phyloP scores from a whole-genome alignment of 2,888 invertebrate genomes.

The Chironomus tentans region DNA sequence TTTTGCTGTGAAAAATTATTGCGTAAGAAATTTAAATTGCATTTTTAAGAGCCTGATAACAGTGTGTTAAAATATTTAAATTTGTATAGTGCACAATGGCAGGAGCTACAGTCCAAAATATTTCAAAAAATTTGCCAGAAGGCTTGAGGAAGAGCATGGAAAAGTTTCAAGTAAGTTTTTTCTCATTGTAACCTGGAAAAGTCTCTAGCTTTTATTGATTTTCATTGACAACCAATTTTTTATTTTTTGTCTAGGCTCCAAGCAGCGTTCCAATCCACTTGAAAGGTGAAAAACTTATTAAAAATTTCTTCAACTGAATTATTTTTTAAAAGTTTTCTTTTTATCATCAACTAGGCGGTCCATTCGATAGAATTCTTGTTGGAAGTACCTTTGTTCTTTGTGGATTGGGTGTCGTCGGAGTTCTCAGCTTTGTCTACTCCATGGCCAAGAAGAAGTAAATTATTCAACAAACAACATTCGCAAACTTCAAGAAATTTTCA shows the following conservation, averaged over 20 bases:
- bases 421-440: constrained; percentile 36
- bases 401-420: constrained; percentile 37
- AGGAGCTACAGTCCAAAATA: background rate
- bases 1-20: constrained; percentile 18
- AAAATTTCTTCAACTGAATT: background rate
- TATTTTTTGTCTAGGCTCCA: constrained; percentile 34
- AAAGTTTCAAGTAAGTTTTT: constrained; percentile 37
- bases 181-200: background rate
- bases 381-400: constrained; percentile 39
- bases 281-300: constrained; percentile 33
- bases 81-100: background rate
- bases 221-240: background rate
- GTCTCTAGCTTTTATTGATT: background rate
- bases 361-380: constrained; percentile 37
- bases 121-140: constrained; percentile 35
- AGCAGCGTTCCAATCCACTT: constrained; percentile 39
- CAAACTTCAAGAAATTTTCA: background rate
- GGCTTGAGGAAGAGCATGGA: constrained; percentile 36
- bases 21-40: constrained; percentile 18
- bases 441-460: constrained; percentile 37
- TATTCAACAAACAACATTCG: background rate
- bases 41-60: background rate
- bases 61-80: background rate
- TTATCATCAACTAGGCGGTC: constrained; percentile 33
- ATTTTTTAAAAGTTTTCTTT: background rate